These are phyloP conservation scores for Nemotelus pantherinus DNA, from an alignment of 2,888 invertebrate genomes.

Conservation along the genomic window DNA sequence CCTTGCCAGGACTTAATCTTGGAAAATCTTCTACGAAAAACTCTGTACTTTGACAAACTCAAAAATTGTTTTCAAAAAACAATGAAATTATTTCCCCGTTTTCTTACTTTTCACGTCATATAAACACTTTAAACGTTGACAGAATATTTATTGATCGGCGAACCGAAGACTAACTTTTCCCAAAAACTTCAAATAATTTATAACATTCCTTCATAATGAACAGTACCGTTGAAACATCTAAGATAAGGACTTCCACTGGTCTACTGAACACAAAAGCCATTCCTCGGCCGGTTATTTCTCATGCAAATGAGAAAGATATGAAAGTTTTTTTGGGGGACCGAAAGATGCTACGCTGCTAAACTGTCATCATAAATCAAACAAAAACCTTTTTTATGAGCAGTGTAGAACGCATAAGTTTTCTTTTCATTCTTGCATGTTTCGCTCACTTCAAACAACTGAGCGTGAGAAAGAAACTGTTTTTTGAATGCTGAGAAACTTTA, in stretches of 20 bases:
- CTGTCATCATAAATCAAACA: constrained; percentile 40
- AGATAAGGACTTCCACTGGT: background rate
- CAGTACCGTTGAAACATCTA: background rate
- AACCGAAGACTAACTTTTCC: background rate
- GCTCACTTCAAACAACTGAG: background rate
- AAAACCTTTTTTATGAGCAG: constrained; percentile 36
- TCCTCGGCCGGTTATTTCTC: background rate
- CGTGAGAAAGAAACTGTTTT: background rate
- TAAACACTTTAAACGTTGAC: too few relatives aligned
- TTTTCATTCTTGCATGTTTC: constrained; percentile 7
- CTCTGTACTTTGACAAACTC: too few relatives aligned
- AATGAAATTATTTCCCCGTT: too few relatives aligned
- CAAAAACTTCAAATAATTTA: constrained; percentile 23
- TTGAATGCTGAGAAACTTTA: background rate
- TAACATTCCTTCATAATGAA: background rate
- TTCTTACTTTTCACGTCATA: too few relatives aligned
- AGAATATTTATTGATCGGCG: too few relatives aligned
- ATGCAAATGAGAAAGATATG: constrained; percentile 33
- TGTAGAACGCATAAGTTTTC: constrained; percentile 21
- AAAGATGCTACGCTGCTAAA: constrained; percentile 26
- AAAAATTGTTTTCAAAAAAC: too few relatives aligned
- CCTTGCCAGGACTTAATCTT: too few relatives aligned
- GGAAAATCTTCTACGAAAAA: too few relatives aligned
- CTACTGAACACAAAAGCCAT: too few relatives aligned
- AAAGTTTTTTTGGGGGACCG: constrained; percentile 11